Conservation (phyloP, 2,113 vertebrate species). For the Perca fluviatilis region DNA sequence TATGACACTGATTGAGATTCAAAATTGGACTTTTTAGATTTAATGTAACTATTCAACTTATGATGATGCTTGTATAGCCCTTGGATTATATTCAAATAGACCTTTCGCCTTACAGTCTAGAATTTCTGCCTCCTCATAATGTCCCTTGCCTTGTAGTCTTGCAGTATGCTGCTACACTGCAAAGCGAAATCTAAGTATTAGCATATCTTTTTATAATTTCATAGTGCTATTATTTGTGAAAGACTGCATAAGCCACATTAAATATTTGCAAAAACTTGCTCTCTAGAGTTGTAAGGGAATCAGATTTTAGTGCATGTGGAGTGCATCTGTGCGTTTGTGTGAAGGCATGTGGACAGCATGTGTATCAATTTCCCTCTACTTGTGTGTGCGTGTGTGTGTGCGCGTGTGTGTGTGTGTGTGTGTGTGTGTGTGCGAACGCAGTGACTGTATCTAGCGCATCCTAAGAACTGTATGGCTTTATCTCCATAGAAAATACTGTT, state of each 20-base stretch:
- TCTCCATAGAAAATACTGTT: constrained; percentile 94
- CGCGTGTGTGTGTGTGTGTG: constrained; percentile 52
- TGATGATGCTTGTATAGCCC: constrained; percentile 82
- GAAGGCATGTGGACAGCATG: constrained; percentile 70
- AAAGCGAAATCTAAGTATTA: constrained; percentile 78
- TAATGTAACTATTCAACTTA: constrained; percentile 67
- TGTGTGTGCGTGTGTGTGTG: constrained; percentile 22
- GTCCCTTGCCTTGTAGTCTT: constrained; percentile 58
- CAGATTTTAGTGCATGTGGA: constrained; percentile 70
- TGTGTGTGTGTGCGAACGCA: constrained; percentile 41
- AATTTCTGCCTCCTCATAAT: constrained; percentile 52
- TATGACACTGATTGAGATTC: constrained; percentile 56
- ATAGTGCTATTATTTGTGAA: constrained; percentile 70
- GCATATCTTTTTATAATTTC: constrained; percentile 53
- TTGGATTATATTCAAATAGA: constrained; percentile 80
- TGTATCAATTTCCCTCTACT: constrained; percentile 48
- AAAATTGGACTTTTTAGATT: constrained; percentile 65
- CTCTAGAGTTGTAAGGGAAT: constrained; percentile 56
- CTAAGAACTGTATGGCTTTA: constrained; percentile 99
- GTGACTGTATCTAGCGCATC: constrained; percentile 72
- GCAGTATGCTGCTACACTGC: constrained; percentile 66
- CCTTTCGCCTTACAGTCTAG: constrained; percentile 51
- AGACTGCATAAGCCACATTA: constrained; percentile 81
- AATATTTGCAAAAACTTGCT: constrained; percentile 66
- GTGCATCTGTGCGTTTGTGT: constrained; percentile 71